A percentile compares a stretch with the other conserved stretches of the same genome.
Conservation (phyloP, 2,888 invertebrate genomes). For the Tipula confusa region DNA sequence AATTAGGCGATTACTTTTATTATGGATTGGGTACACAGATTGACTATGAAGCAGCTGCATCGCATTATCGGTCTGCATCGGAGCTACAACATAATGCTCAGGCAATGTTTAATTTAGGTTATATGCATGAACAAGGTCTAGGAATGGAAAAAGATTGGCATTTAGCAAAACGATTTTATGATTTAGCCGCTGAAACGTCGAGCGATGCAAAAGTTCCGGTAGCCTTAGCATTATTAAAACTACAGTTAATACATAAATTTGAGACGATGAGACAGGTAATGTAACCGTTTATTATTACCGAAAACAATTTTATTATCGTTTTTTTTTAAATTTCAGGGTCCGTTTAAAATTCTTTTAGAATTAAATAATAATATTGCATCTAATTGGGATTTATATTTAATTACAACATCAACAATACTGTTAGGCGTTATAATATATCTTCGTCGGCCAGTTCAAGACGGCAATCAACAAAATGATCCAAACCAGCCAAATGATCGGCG, state of each 20-base stretch:
- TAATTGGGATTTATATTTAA: slow-evolving; percentile 93
- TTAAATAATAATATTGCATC: slow-evolving; percentile 69
- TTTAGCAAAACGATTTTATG: slow-evolving; percentile 95
- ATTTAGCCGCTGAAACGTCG: slow-evolving; percentile 89
- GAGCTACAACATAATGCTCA: slow-evolving; percentile 95
- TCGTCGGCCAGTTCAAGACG: slow-evolving; percentile 56
- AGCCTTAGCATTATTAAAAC: slow-evolving; percentile 79
- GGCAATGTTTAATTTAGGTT: slow-evolving; percentile 98
- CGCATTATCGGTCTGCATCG: slow-evolving; percentile 84
- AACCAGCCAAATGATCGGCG: neutral
- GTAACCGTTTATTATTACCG: slow-evolving; percentile 27
- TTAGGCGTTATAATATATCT: slow-evolving; percentile 78
- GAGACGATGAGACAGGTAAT: slow-evolving; percentile 70
- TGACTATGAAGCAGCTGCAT: slow-evolving; percentile 88
- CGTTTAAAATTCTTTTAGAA: slow-evolving; percentile 59
- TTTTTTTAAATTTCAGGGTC: slow-evolving; percentile 64
- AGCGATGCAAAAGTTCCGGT: slow-evolving; percentile 92
- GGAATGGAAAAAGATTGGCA: slow-evolving; percentile 88
- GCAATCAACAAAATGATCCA: neutral
- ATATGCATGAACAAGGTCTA: slow-evolving; percentile 97
- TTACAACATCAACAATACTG: slow-evolving; percentile 75
- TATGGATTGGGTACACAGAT: slow-evolving; percentile 90
- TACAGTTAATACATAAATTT: slow-evolving; percentile 69
- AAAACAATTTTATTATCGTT: neutral
- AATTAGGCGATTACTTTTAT: slow-evolving; percentile 97